These are phyloP conservation scores for Uloborus plumipes DNA, from an alignment of 2,888 invertebrate genomes.

Conservation along the genomic window DNA sequence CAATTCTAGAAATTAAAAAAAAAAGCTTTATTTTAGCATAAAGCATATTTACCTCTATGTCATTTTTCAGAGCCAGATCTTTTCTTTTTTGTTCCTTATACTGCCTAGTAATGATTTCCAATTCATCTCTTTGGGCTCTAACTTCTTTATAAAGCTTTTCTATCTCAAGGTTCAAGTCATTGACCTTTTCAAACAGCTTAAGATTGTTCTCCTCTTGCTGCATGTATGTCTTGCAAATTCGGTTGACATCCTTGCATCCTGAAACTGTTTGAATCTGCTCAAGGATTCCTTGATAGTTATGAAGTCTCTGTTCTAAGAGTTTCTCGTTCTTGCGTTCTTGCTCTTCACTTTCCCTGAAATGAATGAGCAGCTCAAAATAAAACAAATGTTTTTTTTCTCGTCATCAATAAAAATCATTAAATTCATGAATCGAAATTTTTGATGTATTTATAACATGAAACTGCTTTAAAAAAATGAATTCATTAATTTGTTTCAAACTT, in stretches of 20 bases:
- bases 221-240: slow-evolving; percentile 38
- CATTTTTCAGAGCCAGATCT: slow-evolving; percentile 45
- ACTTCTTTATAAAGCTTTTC: slow-evolving; percentile 49
- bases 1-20: too few species aligned
- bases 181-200: slow-evolving; percentile 39
- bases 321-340: slow-evolving; percentile 31
- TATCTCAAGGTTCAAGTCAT: slow-evolving; percentile 48
- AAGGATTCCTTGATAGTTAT: slow-evolving; percentile 19
- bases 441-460: too few species aligned
- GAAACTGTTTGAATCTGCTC: slow-evolving; percentile 34
- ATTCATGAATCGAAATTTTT: too few species aligned
- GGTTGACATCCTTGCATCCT: slow-evolving; percentile 36
- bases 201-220: slow-evolving; percentile 42
- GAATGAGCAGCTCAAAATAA: not conserved
- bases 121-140: slow-evolving; percentile 17
- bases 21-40: not conserved
- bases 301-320: slow-evolving; percentile 33
- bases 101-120: slow-evolving; percentile 23
- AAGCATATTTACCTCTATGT: slow-evolving; percentile 37
- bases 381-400: not conserved
- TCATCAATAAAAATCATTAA: too few species aligned
- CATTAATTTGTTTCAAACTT: too few species aligned
- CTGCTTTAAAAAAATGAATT: too few species aligned
- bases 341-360: slow-evolving; percentile 30
- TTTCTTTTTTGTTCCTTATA: slow-evolving; percentile 56